Base-by-base conservation (phyloP, 2,113 vertebrate genomes). In the Cryptomyrus ogoouensis region DNA sequence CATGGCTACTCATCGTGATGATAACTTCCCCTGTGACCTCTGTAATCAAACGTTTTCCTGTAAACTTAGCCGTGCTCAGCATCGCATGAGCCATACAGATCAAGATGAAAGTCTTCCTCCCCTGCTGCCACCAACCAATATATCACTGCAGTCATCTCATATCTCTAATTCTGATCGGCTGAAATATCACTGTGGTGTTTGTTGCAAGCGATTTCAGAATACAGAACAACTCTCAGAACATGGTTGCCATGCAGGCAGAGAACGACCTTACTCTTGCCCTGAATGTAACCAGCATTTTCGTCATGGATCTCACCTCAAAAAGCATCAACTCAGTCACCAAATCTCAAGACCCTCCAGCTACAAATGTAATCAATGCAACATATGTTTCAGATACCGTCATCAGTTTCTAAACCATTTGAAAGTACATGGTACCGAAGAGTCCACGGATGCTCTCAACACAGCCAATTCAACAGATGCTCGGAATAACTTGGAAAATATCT, bases 11-110 rank as follows among this genome's bases (percentile, higher is more conserved):
- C 96, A 96, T 87, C 92, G 94, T 12, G 95, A 96, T 86, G 96
- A 96, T 56, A 96, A 94, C 91, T 96, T 96, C 88, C 96, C 96
- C 3, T 96, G 96, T 91, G 96, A 96, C 80, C 94, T 96, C 87
- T 96, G 96, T 90, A 94, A 94, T 88, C 90, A 89, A 83, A 94
- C 94, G 6, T 96, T 96, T 91, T 92, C 86, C 52, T 96, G 95
- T 62, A 96, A 96, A 90, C 93, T 91, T 35, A 96, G 94, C 83
- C 92, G 96, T 92, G 95, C 91, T 10, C 95, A 96, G 88, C 96
- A 96, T 92, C 93, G 96, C 42, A 96, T 95, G 93, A 93, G 88
- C 74, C 96, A 96, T 90, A 91, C 93, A 0, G 92, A 91, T 21
- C 91, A 91, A 70, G 85, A 53, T 31, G 91, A 91, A 1, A 19